Evolutionary conservation across 1,140 invertebrate genomes (phyloP), one percentile per base, ranked within the genome.

Genomic region (Ylistrum balloti): DNA sequence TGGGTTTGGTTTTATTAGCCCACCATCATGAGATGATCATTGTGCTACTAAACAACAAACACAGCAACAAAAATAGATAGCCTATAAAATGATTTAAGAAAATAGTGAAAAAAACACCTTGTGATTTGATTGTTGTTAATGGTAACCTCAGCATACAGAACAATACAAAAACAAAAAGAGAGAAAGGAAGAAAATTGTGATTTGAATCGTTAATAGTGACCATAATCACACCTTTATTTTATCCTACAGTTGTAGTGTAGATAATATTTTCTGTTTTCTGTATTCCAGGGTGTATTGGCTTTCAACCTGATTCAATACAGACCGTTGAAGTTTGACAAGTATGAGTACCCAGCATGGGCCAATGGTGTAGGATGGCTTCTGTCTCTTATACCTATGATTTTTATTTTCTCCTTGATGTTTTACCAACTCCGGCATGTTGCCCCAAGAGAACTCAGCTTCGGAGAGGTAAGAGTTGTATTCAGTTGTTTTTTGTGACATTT

Each of bases 251-350:
- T 0, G 11, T 28, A 74, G 28, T 88, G 20, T 41, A 0, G 41
- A 86, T 22, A 15, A 32, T 86, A n/a, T n/a, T n/a, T n/a, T n/a
- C 20, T 86, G 20, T 28, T 92, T 86, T 86, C 22, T 89, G 17
- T 45, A 89, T 96, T 96, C 85, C 95, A 98, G 98, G 98, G 98
- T 92, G 98, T 98, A 48, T 96, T 98, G 32, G 97, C 98, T 88
- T 98, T 98, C 96, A 98, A 98, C 93, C 98, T 98, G 97, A 97
- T 98, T 33, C 97, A 98, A 93, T 98, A 98, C 94, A 97, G 92
- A 41, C 93, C 94, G 3, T 89, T 96, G 91, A 48, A 93, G 33
- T 95, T 94, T 88, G 94, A 92, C 0, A 96, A 97, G 88, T 98
- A 98, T 93, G 96, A 97, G 11, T 98, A 98, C 94, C 98, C 98